Conservation (phyloP, 2,888 invertebrate genomes). For the Acrocyrtus sp. region DNA sequence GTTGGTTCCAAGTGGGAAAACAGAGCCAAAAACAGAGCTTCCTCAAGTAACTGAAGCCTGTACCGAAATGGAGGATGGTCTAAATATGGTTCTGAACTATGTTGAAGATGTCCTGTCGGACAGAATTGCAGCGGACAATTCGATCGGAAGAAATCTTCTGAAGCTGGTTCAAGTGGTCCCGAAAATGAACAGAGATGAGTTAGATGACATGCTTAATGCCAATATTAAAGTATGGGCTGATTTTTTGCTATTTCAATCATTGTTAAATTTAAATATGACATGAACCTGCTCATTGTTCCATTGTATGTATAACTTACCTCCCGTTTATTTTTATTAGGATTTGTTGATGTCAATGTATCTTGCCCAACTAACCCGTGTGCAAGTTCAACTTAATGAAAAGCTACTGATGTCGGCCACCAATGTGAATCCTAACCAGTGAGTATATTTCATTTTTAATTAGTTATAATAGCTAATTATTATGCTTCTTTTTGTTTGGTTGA, state of each 20-base stretch:
- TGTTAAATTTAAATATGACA: too few species aligned
- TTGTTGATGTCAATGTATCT: slow-evolving; percentile 96
- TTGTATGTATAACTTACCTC: slow-evolving; percentile 5
- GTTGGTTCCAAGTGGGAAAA: slow-evolving; percentile 70
- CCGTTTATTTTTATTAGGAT: slow-evolving; percentile 72
- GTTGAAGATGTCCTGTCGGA: slow-evolving; percentile 93
- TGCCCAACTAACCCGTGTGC: slow-evolving; percentile 95
- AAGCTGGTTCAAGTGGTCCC: slow-evolving; percentile 93
- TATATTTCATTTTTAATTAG: too few species aligned
- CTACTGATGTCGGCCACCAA: slow-evolving; percentile 67
- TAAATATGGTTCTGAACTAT: slow-evolving; percentile 81
- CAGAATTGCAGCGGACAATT: slow-evolving; percentile 79
- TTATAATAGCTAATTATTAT: too few species aligned
- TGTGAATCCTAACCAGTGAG: slow-evolving; percentile 43
- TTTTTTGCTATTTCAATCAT: not conserved
- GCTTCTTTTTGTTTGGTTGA: too few species aligned
- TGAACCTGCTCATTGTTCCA: not conserved
- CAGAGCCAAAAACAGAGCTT: slow-evolving; percentile 77
- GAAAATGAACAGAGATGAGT: slow-evolving; percentile 88
- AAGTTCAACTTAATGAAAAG: slow-evolving; percentile 96
- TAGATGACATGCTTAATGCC: slow-evolving; percentile 94
- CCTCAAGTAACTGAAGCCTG: slow-evolving; percentile 87
- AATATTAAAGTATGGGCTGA: slow-evolving; percentile 79
- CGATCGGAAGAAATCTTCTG: slow-evolving; percentile 88
- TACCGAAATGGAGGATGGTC: slow-evolving; percentile 77